Percentiles rank a stretch among this genome's conserved stretches.
Evolutionary conservation across 1,140 invertebrate species (phyloP).

Genomic region (Drosophila suzukii): DNA sequence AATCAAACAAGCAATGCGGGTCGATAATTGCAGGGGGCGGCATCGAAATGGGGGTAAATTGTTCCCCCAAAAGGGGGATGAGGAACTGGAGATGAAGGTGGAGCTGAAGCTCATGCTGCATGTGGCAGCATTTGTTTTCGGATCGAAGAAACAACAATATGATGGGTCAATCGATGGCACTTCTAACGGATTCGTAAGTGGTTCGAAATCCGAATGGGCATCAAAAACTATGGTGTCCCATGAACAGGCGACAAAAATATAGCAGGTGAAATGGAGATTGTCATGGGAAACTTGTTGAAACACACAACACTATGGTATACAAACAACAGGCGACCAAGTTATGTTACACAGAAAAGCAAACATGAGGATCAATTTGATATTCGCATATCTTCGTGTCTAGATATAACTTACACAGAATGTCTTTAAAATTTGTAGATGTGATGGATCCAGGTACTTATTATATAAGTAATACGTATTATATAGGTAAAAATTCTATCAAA

Average conservation of each 20-base stretch:
- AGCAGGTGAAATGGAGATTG: not conserved
- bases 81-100: not conserved
- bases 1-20: constrained; percentile 62
- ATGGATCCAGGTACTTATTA: no score
- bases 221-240: not conserved
- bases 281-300: no score
- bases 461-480: no score
- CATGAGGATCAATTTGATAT: no score
- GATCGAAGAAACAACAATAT: constrained; percentile 14
- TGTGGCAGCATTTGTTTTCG: constrained; percentile 67
- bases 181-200: constrained; percentile 9
- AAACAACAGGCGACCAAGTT: no score
- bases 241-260: constrained; percentile 5
- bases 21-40: constrained; percentile 13
- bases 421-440: no score
- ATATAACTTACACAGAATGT: no score
- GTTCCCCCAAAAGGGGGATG: not conserved
- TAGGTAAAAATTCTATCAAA: no score
- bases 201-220: no score
- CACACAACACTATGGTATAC: no score
- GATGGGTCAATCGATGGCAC: constrained; percentile 27
- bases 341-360: no score
- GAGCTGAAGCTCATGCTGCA: constrained; percentile 32
- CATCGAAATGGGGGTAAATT: constrained; percentile 8
- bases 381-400: no score